Evolutionary conservation across 1,140 invertebrate species (phyloP).

Genomic region (Adelges cooleyi): DNA sequence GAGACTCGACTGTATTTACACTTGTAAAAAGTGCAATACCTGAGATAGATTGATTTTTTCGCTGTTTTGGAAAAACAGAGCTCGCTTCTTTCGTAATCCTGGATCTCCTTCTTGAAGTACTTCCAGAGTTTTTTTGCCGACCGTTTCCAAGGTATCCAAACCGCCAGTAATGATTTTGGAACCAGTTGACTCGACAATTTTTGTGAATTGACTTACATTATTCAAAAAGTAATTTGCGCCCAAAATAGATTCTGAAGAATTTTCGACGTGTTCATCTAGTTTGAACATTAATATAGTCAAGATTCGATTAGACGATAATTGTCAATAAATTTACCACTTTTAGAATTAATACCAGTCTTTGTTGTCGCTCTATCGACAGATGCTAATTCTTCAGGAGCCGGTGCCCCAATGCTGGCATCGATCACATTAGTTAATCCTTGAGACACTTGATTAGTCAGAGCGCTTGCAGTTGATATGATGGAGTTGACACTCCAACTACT

Average conservation of each 20-base stretch:
- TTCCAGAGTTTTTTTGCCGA: slow-evolving; percentile 88
- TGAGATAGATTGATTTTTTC: slow-evolving; percentile 48
- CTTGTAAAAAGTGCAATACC: no score
- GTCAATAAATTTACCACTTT: neutral
- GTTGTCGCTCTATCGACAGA: slow-evolving; percentile 39
- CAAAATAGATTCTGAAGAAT: neutral
- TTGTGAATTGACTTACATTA: slow-evolving; percentile 34
- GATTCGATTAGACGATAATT: neutral
- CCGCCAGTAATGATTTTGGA: slow-evolving; percentile 69
- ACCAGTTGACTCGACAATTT: slow-evolving; percentile 60
- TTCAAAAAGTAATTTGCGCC: slow-evolving; percentile 3
- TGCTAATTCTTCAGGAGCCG: slow-evolving; percentile 62
- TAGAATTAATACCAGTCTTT: neutral
- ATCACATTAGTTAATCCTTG: slow-evolving; percentile 52
- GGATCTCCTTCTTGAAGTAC: slow-evolving; percentile 83
- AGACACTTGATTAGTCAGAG: slow-evolving; percentile 53
- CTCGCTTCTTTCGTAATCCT: slow-evolving; percentile 67
- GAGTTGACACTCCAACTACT: slow-evolving; percentile 56
- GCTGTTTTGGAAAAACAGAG: slow-evolving; percentile 49
- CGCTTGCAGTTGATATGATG: slow-evolving; percentile 58
- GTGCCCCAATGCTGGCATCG: slow-evolving; percentile 46
- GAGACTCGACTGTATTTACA: no score
- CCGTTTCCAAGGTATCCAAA: slow-evolving; percentile 75
- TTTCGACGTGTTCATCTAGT: neutral
- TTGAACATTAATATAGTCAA: neutral